Base-by-base conservation (phyloP, 30 jellyfish, hydroid and myxozoan genomes). In the Euphysa ruthae region DNA sequence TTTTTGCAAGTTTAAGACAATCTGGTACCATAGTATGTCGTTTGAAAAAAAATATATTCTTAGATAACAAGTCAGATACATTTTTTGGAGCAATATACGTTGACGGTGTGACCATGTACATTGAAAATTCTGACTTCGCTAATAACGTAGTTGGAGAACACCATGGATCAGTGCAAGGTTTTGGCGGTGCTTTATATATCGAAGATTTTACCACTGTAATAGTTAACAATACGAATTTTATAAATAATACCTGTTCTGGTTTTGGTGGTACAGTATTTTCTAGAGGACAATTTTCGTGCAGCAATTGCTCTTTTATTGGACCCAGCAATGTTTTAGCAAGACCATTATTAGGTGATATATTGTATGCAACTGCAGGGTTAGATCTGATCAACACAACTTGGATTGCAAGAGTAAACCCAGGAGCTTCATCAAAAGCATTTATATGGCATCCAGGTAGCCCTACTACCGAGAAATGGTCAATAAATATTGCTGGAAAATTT, bases 361-460 rank as follows among this genome's bases (percentile, higher is more conserved):
- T 87, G 0, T 87, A 87, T 61, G 97, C 94, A 6, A 87, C 97
- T 15, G 89, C 93, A 32, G 94, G 94, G 2, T 62, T 80, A 38
- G 44, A 32, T 34, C 31, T 87, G 38, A 75, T 78, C 51, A 87
- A 87, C 49, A 87, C 97, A 0, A 87, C 93, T 7, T 87, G 94
- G 97, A 52, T 12, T 14, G 24, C 80, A 27, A 44, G 28, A 23
- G 74, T 49, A 2, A 49, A 49, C 27, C 83, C 78, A 13, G 76
- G 79, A n/a, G 58, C 31, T 25, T 50, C 89, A 4, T 60, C 19
- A 28, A 65, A 80, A 26, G 58, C 94, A 16, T 77, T 86, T 1
- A 87, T 87, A 10, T 87, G 97, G 97, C 97, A 87, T 56, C 97
- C 97, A 2, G 97, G 97, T 0, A 87, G 97, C 44, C 97, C 97